Conservation (phyloP, 2,888 invertebrate species). For the Timandra comae region DNA sequence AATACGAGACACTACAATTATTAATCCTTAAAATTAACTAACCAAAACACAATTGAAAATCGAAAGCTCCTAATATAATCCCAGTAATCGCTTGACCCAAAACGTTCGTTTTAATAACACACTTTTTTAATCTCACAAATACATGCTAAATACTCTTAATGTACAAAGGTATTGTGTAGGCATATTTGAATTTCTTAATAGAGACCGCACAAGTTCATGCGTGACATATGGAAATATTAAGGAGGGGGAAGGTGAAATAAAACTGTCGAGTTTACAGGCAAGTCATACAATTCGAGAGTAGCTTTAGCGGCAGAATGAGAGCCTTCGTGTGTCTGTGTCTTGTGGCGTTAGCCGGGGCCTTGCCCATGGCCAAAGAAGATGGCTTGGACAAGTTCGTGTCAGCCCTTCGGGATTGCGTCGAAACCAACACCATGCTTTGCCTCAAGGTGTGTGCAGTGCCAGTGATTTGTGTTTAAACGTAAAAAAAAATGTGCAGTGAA, state of each 20-base stretch:
- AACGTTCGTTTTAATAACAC: slow-evolving; percentile 32
- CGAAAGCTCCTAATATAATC: too few relatives aligned
- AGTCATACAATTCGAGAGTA: slow-evolving; percentile 62
- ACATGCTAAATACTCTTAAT: slow-evolving; percentile 49
- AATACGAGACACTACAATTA: too few relatives aligned
- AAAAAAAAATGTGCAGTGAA: slow-evolving; percentile 32
- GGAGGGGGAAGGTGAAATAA: slow-evolving; percentile 65
- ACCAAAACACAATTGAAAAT: too few relatives aligned
- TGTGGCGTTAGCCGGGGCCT: slow-evolving; percentile 47
- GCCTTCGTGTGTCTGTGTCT: slow-evolving; percentile 51
- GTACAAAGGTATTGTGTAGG: slow-evolving; percentile 23
- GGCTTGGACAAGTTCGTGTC: slow-evolving; percentile 60
- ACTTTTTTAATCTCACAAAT: slow-evolving; percentile 40
- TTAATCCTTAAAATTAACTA: too few relatives aligned
- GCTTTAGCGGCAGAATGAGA: slow-evolving; percentile 57
- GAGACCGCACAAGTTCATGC: slow-evolving; percentile 25
- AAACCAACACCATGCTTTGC: slow-evolving; percentile 82
- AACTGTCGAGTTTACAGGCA: slow-evolving; percentile 52
- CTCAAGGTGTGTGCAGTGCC: slow-evolving; percentile 80
- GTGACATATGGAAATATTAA: slow-evolving; percentile 59
- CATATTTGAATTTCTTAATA: slow-evolving; percentile 42
- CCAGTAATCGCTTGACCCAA: slow-evolving; percentile 22
- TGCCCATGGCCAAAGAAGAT: slow-evolving; percentile 61
- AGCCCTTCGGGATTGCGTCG: slow-evolving; percentile 81
- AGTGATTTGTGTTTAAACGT: slow-evolving; percentile 47